Base-by-base conservation (phyloP, 2,113 vertebrate species). In the Tiliqua scincoides region DNA sequence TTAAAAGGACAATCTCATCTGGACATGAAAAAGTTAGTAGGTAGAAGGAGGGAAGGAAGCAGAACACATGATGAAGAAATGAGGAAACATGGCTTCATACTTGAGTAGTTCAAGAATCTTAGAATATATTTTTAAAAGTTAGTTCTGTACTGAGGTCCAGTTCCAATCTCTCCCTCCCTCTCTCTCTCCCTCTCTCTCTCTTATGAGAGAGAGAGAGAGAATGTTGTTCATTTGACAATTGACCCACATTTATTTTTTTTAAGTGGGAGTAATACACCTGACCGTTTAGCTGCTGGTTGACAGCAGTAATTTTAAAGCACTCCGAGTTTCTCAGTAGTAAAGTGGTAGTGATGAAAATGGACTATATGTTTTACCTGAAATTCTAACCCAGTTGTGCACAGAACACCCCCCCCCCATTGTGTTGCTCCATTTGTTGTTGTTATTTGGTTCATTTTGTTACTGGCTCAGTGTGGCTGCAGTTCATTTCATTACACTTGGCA, bases 281-380 rank as follows among this genome's bases (percentile, higher is more conserved):
- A 82, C 68, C n/a, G 30, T 27, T 30, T 40, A 30, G 14, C 43
- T 75, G 21, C 15, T 75, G 52, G 18, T 57, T 57, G 74, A 59
- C 14, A 77, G 74, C 30, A 20, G 52, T 32, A 20, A 57, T 77
- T 21, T 3, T 59, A 54, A 18, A 57, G 48, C 30, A 32, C 52
- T 37, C 61, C 62, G 77, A 79, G 57, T 40, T 37, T 54, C 61
- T 40, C 57, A 62, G 4, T 4, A 1, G 30, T 6, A 52, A 77
- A 27, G 21, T 79, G 59, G 77, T 12, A 79, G 59, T 77, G 74
- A 79, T 79, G 59, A 62, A 79, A 79, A 61, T 62, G 77, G 77
- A 79, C 54, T 40, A 40, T 11, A 62, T 40, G 11, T 79, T 62
- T 27, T 37, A 2, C 35, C 77, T 37, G 59, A 21, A 15, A 40